Evolutionary conservation across 2,797 vertebrate genomes (phyloP).

Genomic region (Bovichtus variegatus): DNA sequence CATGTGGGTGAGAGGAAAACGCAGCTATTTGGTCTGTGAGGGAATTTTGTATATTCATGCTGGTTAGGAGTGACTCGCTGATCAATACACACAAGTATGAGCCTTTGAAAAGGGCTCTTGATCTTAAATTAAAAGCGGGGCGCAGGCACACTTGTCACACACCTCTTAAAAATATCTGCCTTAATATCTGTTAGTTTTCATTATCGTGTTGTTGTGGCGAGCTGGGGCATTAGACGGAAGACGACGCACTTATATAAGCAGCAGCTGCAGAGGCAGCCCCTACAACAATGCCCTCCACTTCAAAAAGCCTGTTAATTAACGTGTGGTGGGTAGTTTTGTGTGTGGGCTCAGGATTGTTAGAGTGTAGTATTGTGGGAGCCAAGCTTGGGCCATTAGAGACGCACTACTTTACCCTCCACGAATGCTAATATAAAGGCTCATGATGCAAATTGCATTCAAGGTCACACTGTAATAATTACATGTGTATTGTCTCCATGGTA

Average conservation of each 20-base stretch:
- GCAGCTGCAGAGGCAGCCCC: slow-evolving; percentile 25
- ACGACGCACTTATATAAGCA: slow-evolving; percentile 6
- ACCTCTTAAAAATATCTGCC: slow-evolving; percentile 8
- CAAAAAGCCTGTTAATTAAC: slow-evolving; percentile 61
- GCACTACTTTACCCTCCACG: slow-evolving; percentile 45
- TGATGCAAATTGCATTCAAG: slow-evolving; percentile 54
- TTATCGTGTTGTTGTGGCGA: slow-evolving; percentile 9
- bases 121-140: slow-evolving; percentile 34
- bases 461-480: slow-evolving; percentile 54
- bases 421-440: slow-evolving; percentile 57
- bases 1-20: slow-evolving; percentile 43
- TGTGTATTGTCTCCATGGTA: slow-evolving; percentile 13
- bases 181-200: slow-evolving; percentile 6
- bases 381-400: slow-evolving; percentile 47
- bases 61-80: slow-evolving; percentile 26
- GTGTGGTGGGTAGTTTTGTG: slow-evolving; percentile 31
- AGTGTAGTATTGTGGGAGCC: slow-evolving; percentile 33
- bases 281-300: slow-evolving; percentile 46
- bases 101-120: slow-evolving; percentile 45
- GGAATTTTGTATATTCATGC: slow-evolving; percentile 40
- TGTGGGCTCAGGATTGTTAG: slow-evolving; percentile 43
- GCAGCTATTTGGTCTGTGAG: slow-evolving; percentile 49
- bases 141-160: not conserved
- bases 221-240: not conserved
- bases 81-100: slow-evolving; percentile 49